Percentiles rank a stretch among this genome's conserved stretches.
phyloP scores from a whole-genome alignment of 2,113 vertebrate species.

The Phocoena phocoena region DNA sequence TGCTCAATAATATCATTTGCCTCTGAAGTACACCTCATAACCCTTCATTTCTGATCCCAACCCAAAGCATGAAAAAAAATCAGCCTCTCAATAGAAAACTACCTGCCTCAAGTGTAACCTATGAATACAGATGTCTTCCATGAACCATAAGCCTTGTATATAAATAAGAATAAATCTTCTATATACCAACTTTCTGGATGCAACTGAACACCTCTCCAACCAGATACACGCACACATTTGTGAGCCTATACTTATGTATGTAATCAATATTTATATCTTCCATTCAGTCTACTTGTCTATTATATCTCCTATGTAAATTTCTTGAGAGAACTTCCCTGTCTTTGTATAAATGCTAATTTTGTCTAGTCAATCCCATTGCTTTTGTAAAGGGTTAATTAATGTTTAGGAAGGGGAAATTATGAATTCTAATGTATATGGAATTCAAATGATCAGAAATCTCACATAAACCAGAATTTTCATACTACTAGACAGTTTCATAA shows the following conservation, averaged over 20 bases:
- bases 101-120: background rate
- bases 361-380: background rate
- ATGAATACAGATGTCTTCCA: background rate
- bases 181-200: background rate
- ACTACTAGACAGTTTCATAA: background rate
- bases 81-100: background rate
- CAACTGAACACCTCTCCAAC: background rate
- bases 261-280: background rate
- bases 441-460: conserved; percentile 8
- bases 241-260: background rate
- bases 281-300: background rate
- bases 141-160: background rate
- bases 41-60: conserved; percentile 59
- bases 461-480: background rate
- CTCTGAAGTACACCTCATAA: conserved; percentile 78
- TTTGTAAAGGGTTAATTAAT: background rate
- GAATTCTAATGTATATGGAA: background rate
- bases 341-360: background rate
- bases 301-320: background rate
- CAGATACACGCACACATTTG: background rate
- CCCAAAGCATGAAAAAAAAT: conserved; percentile 23
- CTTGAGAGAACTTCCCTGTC: background rate
- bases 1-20: conserved; percentile 75
- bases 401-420: background rate
- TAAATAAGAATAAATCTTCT: background rate